These are phyloP conservation scores for Sipha maydis DNA, from an alignment of 2,888 invertebrate species.

Conservation along the genomic window DNA sequence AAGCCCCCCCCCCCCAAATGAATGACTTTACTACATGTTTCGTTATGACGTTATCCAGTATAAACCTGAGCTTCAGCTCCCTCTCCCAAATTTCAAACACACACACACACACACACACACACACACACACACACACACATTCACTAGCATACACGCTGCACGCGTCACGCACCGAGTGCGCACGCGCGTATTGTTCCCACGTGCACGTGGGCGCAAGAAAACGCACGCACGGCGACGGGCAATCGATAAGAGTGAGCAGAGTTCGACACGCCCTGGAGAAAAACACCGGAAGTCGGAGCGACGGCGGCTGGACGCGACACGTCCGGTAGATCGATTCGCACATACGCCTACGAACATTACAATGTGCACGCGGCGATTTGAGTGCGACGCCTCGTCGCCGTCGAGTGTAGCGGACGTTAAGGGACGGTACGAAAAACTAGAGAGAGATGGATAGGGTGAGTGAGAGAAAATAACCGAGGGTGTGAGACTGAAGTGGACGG, in stretches of 20 bases:
- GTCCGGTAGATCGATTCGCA: neutral
- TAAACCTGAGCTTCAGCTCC: too few relatives aligned
- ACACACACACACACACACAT: neutral
- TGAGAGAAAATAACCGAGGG: constrained; percentile 20
- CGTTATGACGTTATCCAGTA: too few relatives aligned
- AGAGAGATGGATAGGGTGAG: neutral
- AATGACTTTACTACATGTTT: too few relatives aligned
- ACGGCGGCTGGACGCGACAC: constrained; percentile 23
- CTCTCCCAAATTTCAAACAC: too few relatives aligned
- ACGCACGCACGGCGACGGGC: neutral
- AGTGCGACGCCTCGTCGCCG: neutral
- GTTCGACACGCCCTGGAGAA: neutral
- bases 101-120: too few relatives aligned
- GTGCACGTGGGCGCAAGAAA: neutral
- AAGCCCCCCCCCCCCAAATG: too few relatives aligned
- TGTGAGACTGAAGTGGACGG: constrained; percentile 30
- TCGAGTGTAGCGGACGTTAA: constrained; percentile 12
- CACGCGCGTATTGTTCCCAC: neutral
- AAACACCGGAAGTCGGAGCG: constrained; percentile 12
- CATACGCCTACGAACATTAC: neutral
- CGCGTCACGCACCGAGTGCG: neutral
- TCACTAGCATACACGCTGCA: too few relatives aligned
- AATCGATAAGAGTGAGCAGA: neutral
- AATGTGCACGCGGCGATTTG: neutral
- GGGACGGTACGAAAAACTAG: neutral